Evolutionary conservation across 2,888 invertebrate genomes (phyloP), one percentile per base, ranked within the genome.

Genomic region (Cerastis leucographa): DNA sequence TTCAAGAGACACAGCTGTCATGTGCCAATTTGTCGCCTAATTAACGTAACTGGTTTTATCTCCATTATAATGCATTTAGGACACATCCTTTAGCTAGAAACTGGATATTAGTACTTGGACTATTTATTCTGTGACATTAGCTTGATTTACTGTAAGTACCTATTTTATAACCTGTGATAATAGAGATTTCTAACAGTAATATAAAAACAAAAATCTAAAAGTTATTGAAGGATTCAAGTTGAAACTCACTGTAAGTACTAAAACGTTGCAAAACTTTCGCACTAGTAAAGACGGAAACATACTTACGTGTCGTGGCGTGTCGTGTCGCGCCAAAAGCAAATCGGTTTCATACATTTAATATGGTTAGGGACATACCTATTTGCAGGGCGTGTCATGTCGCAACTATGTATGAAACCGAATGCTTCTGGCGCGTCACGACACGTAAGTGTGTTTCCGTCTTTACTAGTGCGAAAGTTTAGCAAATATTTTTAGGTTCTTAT

Each of bases 41-140:
- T 91, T 85, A 90, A 77, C 78, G 74, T 85, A 92, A 93, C 93
- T 87, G 87, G 92, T 93, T 91, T 85, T 83, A 87, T 88, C 83
- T 84, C 59, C 82, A 72, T 74, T 74, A 85, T 85, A 76, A 75
- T 69, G 80, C 82, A 88, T 88, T 81, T 91, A 85, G 89, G 84
- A 80, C 89, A 87, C 59, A 82, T 84, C 73, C 89, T 87, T 88
- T 90, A 84, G 86, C 74, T 75, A 86, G 87, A 82, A 88, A 87
- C 71, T 81, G 71, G 76, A 78, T 51, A 64, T 67, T 70, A 76
- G 81, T 35, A 35, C 35, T 35, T 35, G 1, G 1, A 35, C 35
- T 35, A 35, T 35, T 35, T 35, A 35, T 35, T 35, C 35, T 35
- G 35, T 35, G 35, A 35, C 56, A 64, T 67, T 70, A 76, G 80